Evolutionary conservation across 1,140 invertebrate species (phyloP), one percentile per base, ranked within the genome.

Genomic region (Trissolcus basalis): DNA sequence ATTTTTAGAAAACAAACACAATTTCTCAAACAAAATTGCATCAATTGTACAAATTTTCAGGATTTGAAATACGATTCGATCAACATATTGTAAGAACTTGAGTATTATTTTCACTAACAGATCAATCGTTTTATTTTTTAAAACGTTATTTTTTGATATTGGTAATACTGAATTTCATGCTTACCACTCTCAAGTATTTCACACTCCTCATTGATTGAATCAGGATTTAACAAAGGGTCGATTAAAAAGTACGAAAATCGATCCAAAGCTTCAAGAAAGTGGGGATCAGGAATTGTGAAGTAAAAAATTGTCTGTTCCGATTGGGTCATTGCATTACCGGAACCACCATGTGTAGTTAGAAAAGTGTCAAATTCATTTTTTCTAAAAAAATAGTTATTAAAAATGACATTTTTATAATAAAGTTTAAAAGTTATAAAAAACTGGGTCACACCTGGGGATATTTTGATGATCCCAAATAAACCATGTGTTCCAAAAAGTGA

Each of bases 401-500:
- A n/a, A n/a, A n/a, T n/a, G n/a, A n/a, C n/a, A n/a, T n/a, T n/a
- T n/a, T n/a, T n/a, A n/a, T n/a, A n/a, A n/a, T n/a, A n/a, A n/a
- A n/a, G n/a, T n/a, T n/a, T n/a, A n/a, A n/a, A n/a, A n/a, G n/a
- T n/a, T n/a, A n/a, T n/a, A n/a, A n/a, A n/a, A n/a, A n/a, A n/a
- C n/a, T n/a, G n/a, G n/a, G n/a, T n/a, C n/a, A n/a, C 19, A 87
- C 86, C 78, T 92, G 89, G 2, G 95, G 94, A 88, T 93, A 97
- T 81, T 95, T 96, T 80, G 94, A 89, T 45, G 94, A 96, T 36
- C 96, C 96, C 92, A 97, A 95, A 82, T 97, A 98, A 3, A 98
- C 92, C 96, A 98, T 97, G 83, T 98, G 97, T 85, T 98, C 97
- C 50, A 97, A 91, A 87, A 98, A 97, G 88, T 98, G 97, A 0